Percentiles rank a stretch among this genome's conserved stretches.
Evolutionary conservation across 2,888 invertebrate genomes (phyloP).

Genomic region (Scaptomyza caliginosa): DNA sequence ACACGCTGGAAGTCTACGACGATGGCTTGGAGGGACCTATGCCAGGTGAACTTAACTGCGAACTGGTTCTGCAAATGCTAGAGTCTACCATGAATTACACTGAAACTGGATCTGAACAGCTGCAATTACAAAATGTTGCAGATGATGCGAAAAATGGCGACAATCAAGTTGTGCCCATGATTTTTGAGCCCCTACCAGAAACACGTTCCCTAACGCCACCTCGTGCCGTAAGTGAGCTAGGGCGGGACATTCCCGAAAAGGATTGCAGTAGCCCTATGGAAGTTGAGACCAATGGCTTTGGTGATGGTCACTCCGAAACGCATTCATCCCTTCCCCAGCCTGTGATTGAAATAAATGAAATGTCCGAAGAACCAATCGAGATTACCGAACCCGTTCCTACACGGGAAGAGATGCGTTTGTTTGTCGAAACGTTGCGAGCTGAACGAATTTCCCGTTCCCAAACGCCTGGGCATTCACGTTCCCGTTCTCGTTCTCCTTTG

Average conservation of each 20-base stretch:
- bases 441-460: constrained; percentile 50
- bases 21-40: constrained; percentile 54
- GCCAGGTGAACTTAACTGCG: constrained; percentile 58
- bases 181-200: constrained; percentile 31
- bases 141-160: constrained; percentile 55
- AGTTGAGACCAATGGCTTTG: constrained; percentile 27
- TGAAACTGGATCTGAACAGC: constrained; percentile 10
- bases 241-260: constrained; percentile 54
- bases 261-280: constrained; percentile 48
- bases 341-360: constrained; percentile 56
- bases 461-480: constrained; percentile 40
- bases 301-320: neutral
- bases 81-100: constrained; percentile 42
- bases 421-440: constrained; percentile 58
- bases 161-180: constrained; percentile 43
- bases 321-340: constrained; percentile 45
- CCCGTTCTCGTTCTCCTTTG: constrained; percentile 67
- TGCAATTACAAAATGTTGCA: constrained; percentile 64
- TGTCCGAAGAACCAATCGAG: constrained; percentile 28
- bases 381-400: constrained; percentile 19
- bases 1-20: constrained; percentile 70
- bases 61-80: constrained; percentile 65
- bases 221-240: constrained; percentile 29
- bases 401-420: constrained; percentile 53
- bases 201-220: constrained; percentile 51